A percentile compares a stretch with the other conserved stretches of the same genome.
Evolutionary conservation across 1,140 invertebrate species (phyloP).

Genomic region (Zeugodacus cucurbitae): DNA sequence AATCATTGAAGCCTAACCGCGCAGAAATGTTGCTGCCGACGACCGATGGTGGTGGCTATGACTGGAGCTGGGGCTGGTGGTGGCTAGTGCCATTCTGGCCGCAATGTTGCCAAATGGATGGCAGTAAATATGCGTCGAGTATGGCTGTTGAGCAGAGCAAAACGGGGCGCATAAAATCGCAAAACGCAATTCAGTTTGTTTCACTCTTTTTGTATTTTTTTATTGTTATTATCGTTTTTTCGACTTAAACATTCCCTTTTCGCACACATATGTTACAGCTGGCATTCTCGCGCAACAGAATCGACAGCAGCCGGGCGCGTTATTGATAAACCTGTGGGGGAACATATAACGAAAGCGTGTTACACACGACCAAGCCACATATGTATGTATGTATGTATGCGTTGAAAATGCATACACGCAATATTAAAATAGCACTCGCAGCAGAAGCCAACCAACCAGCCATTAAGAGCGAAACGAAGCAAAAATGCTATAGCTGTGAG

Average conservation of each 20-base stretch:
- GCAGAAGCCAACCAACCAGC: not conserved
- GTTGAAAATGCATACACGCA: conserved; percentile 1
- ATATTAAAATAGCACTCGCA: conserved; percentile 20
- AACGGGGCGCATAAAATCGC: conserved; percentile 33
- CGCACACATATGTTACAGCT: not conserved
- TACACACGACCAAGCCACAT: not conserved
- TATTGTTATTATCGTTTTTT: not conserved
- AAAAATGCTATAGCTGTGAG: not conserved
- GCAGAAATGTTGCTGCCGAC: not conserved
- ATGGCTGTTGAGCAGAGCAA: not conserved
- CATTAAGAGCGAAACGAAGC: conserved; percentile 5
- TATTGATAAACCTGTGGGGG: not conserved
- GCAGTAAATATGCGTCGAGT: conserved; percentile 4
- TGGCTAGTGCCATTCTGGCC: conserved; percentile 8
- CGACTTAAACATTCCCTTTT: not conserved
- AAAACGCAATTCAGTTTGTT: not conserved
- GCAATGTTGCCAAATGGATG: conserved; percentile 7
- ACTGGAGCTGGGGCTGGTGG: not conserved
- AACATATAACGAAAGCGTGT: not conserved
- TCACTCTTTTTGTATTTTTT: not conserved
- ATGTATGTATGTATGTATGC: not conserved
- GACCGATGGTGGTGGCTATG: not conserved
- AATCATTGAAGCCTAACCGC: not conserved
- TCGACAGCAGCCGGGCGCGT: not conserved
- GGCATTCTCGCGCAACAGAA: not conserved